Percentiles rank a stretch among this genome's conserved stretches.
Evolutionary conservation across 1,140 invertebrate genomes (phyloP).

Genomic region (Epicauta chinensis): DNA sequence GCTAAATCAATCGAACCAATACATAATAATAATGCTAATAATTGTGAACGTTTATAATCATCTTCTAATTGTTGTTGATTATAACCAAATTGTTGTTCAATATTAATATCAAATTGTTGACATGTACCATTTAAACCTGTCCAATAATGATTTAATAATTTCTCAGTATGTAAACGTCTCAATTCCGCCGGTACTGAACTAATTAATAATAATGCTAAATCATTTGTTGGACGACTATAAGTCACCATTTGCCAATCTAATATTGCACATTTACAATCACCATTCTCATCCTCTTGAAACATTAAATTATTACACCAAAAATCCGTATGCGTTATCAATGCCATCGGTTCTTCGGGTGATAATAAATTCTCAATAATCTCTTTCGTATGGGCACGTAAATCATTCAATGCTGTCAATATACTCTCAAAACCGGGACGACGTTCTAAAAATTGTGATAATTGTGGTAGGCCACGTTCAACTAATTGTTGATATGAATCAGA

Average conservation of each 20-base stretch:
- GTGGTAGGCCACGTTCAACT: constrained; percentile 65
- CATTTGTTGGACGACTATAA: constrained; percentile 68
- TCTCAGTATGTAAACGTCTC: constrained; percentile 53
- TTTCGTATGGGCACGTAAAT: constrained; percentile 52
- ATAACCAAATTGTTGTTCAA: constrained; percentile 52
- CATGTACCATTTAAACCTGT: constrained; percentile 52
- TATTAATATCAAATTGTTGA: constrained; percentile 51
- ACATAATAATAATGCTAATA: constrained; percentile 66
- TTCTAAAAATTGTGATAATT: constrained; percentile 62
- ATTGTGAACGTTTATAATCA: constrained; percentile 64
- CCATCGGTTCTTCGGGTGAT: constrained; percentile 58
- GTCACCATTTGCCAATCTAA: constrained; percentile 83
- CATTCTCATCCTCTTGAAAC: constrained; percentile 49
- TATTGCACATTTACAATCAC: constrained; percentile 52
- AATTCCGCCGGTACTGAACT: constrained; percentile 67
- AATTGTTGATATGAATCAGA: constrained; percentile 72
- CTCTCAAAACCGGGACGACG: constrained; percentile 52
- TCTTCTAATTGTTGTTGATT: constrained; percentile 49
- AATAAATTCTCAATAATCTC: constrained; percentile 58
- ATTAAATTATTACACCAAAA: constrained; percentile 79
- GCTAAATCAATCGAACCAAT: constrained; percentile 74
- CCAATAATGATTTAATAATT: constrained; percentile 64
- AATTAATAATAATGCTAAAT: constrained; percentile 69
- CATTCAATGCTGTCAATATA: constrained; percentile 49
- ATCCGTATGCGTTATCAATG: constrained; percentile 70